Evolutionary conservation across 2,113 vertebrate species (phyloP).

Genomic region (Paratilapia polleni): DNA sequence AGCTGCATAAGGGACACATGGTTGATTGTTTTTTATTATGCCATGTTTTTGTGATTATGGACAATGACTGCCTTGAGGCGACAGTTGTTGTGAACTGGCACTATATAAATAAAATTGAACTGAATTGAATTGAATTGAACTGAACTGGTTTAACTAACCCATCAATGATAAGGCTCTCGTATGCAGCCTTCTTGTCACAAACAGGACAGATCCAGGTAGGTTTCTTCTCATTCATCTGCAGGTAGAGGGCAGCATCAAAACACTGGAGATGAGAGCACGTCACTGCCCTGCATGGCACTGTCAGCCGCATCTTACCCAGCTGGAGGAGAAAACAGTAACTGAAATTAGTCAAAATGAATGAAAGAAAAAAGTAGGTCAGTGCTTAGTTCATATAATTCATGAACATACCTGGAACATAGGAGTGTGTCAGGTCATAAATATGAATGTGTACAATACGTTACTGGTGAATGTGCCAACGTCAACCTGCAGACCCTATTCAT

Average conservation of each 20-base stretch:
- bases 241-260: constrained; percentile 96
- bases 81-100: too few species aligned
- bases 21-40: neutral
- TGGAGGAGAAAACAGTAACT: constrained; percentile 47
- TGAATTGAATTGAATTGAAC: too few species aligned
- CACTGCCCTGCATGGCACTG: constrained; percentile 92
- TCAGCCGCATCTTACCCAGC: constrained; percentile 98
- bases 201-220: constrained; percentile 98
- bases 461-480: neutral
- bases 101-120: too few species aligned
- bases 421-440: neutral
- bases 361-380: neutral
- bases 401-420: neutral
- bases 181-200: constrained; percentile 96
- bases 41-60: neutral
- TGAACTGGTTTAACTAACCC: constrained; percentile 80
- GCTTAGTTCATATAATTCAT: neutral
- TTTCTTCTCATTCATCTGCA: constrained; percentile 99
- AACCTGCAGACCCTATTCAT: neutral
- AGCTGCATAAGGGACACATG: neutral
- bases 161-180: constrained; percentile 94
- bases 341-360: neutral
- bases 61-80: too few species aligned
- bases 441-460: neutral
- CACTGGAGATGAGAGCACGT: constrained; percentile 98